These are phyloP conservation scores for Globicephala melas DNA, from an alignment of 2,113 vertebrate genomes.

Conservation along the genomic window DNA sequence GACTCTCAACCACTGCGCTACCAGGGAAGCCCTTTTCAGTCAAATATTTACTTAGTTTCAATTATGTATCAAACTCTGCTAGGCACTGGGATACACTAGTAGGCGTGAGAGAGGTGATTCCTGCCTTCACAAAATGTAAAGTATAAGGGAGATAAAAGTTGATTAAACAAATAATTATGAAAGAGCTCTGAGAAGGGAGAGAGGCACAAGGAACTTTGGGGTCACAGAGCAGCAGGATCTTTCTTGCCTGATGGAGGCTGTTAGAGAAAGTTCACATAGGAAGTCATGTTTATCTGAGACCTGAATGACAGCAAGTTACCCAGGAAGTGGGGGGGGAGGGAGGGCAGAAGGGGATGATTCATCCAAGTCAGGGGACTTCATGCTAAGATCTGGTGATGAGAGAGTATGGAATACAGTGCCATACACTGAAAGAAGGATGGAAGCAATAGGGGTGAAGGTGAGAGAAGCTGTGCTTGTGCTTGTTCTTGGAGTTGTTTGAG, in stretches of 20 bases:
- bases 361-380: not conserved
- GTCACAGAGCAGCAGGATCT: not conserved
- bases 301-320: not conserved
- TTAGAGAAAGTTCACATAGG: not conserved
- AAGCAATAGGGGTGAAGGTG: rapidly evolving
- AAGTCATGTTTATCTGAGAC: not conserved
- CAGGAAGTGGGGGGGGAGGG: not conserved
- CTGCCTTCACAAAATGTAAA: not conserved
- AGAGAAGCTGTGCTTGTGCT: not conserved
- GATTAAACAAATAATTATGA: not conserved
- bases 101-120: not conserved
- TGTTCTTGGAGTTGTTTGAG: not conserved
- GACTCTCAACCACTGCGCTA: too few species aligned
- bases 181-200: not conserved
- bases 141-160: not conserved
- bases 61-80: not conserved
- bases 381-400: not conserved
- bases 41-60: not conserved
- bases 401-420: not conserved
- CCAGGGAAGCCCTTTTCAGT: too few species aligned
- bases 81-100: not conserved
- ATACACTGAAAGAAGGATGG: not conserved
- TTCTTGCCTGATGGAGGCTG: not conserved
- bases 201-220: not conserved
- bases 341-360: not conserved